Conservation (phyloP, 2,113 vertebrate genomes). For the Bungarus multicinctus region DNA sequence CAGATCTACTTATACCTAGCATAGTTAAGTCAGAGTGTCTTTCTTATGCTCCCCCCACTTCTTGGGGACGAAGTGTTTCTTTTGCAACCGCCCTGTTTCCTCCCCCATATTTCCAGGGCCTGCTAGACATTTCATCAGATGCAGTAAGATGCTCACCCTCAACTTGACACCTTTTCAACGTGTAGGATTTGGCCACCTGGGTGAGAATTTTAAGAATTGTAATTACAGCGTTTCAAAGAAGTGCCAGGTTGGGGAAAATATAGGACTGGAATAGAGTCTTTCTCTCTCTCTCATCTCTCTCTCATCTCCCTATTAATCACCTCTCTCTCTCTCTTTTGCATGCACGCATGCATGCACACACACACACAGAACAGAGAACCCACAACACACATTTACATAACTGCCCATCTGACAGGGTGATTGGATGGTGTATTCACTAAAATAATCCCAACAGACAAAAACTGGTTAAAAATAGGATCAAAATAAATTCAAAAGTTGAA, state of each 20-base stretch:
- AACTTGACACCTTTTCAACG: background rate
- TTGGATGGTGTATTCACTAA: background rate
- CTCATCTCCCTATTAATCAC: too few species aligned
- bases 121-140: background rate
- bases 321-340: too few species aligned
- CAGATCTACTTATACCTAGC: background rate
- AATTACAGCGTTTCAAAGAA: background rate
- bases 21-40: background rate
- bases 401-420: background rate
- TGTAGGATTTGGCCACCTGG: background rate
- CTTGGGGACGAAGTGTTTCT: background rate
- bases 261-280: background rate
- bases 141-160: background rate
- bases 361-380: too few species aligned
- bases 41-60: background rate
- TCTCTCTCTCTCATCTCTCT: background rate
- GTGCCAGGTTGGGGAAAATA: background rate
- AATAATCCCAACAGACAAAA: background rate
- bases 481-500: background rate
- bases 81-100: background rate
- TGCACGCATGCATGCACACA: fast-evolving
- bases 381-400: background rate
- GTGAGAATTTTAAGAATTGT: background rate
- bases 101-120: background rate
- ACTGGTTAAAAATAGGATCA: background rate